Base-by-base conservation (phyloP, 2,888 invertebrate species). In the Cosmopolites sordidus region DNA sequence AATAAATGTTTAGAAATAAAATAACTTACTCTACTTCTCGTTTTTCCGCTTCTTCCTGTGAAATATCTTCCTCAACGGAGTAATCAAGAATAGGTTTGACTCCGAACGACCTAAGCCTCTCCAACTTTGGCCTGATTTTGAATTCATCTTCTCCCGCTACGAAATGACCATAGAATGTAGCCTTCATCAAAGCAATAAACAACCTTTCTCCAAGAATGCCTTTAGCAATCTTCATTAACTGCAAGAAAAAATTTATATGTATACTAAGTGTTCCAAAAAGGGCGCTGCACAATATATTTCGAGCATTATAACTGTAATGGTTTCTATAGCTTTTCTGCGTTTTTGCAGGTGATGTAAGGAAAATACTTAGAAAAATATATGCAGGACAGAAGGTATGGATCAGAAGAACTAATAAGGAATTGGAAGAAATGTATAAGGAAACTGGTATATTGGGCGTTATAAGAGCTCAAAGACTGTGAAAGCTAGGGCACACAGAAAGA, bases 1-100 rank as follows among this genome's bases (percentile, higher is more conserved):
- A 16, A 12, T 39, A 39, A 5, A 14, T n/a, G n/a, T n/a, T 16
- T 22, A 5, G 8, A 3, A 22, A 22, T 22, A 22, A 6, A 16
- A 14, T 6, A 43, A 80, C 82, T 81, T 79, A 97, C 95, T 88
- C 87, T 73, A 95, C 87, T 84, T 96, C 96, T 61, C 91, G 86
- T 73, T 93, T 88, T 73, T 91, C 89, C 0, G 97, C 98, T 73
- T 97, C 91, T 70, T 95, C 94, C 69, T 92, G 87, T 14, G 88
- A 83, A 62, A 94, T 78, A 72, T 99, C 99, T 71, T 97, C 94
- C 75, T 99, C 99, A 0, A 96, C 99, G 56, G 96, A 97, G 78
- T 98, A 98, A 75, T 98, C 98, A 60, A 99, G 84, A 71, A 99
- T 99, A 43, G 98, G 93, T 74, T 99, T 99, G 12, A 99, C 99